Percentiles rank a stretch among this genome's conserved stretches.
Conservation (phyloP, 1,140 invertebrate genomes). For the Himalopsyche phryganea region DNA sequence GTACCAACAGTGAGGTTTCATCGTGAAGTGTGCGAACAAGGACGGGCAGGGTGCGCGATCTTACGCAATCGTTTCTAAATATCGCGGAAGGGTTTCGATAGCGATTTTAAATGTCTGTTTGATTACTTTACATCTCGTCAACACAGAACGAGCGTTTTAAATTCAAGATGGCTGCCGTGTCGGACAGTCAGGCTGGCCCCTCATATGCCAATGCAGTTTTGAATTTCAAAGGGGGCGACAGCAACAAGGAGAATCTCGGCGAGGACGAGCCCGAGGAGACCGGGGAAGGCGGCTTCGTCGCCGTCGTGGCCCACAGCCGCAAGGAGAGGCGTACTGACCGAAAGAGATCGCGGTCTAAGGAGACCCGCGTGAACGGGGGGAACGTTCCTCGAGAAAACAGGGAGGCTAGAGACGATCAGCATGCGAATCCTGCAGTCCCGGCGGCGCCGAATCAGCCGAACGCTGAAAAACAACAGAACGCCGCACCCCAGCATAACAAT, state of each 20-base stretch:
- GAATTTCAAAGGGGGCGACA: slow-evolving; percentile 43
- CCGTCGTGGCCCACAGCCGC: slow-evolving; percentile 46
- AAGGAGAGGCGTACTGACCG: slow-evolving; percentile 24
- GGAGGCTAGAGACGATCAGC: slow-evolving; percentile 13
- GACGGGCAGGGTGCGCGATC: slow-evolving; percentile 1
- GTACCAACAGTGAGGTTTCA: slow-evolving; percentile 25
- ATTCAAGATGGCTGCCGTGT: slow-evolving; percentile 21
- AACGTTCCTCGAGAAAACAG: neutral
- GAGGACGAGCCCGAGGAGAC: slow-evolving; percentile 40
- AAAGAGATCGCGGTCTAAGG: slow-evolving; percentile 39
- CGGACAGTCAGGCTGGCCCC: slow-evolving; percentile 41
- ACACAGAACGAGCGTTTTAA: neutral
- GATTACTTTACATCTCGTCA: neutral
- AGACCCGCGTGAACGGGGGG: slow-evolving; percentile 36
- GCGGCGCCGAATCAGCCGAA: slow-evolving; percentile 37
- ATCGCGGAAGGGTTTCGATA: neutral
- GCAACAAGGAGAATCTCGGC: slow-evolving; percentile 51
- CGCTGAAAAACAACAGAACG: slow-evolving; percentile 13
- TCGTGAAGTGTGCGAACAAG: neutral
- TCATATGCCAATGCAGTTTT: slow-evolving; percentile 51
- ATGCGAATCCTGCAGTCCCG: slow-evolving; percentile 38
- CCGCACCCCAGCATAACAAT: slow-evolving; percentile 30
- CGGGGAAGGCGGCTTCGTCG: slow-evolving; percentile 51
- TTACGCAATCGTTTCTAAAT: slow-evolving; percentile 1
- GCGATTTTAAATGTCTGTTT: neutral